Evolutionary conservation across 2,797 vertebrate species (phyloP), one percentile per base, ranked within the genome.

Genomic region (Naso thynnoides): DNA sequence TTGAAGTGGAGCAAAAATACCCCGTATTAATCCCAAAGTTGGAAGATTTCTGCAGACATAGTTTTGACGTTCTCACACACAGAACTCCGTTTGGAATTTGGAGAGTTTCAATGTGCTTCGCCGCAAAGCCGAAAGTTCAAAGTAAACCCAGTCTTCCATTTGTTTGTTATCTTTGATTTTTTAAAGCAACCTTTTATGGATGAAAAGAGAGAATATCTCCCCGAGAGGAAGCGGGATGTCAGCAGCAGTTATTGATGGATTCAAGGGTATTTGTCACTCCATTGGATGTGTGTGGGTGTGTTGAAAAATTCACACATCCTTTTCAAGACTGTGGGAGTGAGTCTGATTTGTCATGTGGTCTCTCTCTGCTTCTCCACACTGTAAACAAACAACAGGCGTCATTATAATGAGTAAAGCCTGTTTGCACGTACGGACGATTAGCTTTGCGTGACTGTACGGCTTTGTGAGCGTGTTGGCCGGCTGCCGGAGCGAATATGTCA

Each of bases 291-390:
- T 42, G 83, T 78, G 74, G 74, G 83, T 36, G 82, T 52, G 72
- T 7, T 56, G 66, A 75, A 59, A 33, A 79, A 24, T 26, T 78
- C 72, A 79, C 76, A 85, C 77, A 77, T 83, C 76, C 73, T 59
- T 68, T 73, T 63, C 21, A 29, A 15, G 69, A 33, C 26, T 62
- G 64, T 79, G 59, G 83, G 71, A 73, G 61, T 38, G 7, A 64
- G 63, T 49, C 9, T 27, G 59, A 50, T 49, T 13, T 38, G 52
- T 82, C 66, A 65, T 86, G 81, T 83, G 77, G 60, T 33, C 71
- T 72, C 8, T 42, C 53, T 84, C 8, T 73, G 72, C 64, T 77
- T 68, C 6, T 3, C 53, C 73, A 31, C 14, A 63, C 69, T 73
- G 71, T 81, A 73, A 83, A 85, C 68, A 71, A 77, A 84, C 76